Evolutionary conservation across 2,797 vertebrate genomes (phyloP).

Genomic region (Ficedula albicollis): DNA sequence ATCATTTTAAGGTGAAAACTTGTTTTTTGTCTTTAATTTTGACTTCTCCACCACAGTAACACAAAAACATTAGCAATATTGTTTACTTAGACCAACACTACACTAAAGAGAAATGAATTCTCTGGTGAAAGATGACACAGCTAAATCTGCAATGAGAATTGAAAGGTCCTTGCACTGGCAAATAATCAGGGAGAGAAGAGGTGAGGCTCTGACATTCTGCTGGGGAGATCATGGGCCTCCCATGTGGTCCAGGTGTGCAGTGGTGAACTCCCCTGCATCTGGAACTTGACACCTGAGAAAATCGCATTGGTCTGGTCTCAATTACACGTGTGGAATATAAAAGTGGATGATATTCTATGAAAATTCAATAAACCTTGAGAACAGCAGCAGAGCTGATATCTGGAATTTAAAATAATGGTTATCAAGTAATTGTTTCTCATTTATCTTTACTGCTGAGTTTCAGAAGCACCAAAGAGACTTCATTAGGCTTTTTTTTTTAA

Average conservation of each 20-base stretch:
- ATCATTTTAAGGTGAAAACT: not conserved
- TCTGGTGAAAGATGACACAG: not conserved
- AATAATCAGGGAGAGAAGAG: not conserved
- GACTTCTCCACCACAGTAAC: not conserved
- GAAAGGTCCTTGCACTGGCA: not conserved
- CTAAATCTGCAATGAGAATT: not conserved
- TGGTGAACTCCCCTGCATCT: not conserved
- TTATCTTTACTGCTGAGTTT: conserved; percentile 84
- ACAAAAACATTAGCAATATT: fast-evolving
- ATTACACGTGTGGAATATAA: not conserved
- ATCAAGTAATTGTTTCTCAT: conserved; percentile 86
- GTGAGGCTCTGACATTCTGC: not conserved
- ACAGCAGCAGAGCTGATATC: conserved; percentile 76
- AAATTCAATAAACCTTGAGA: conserved; percentile 79
- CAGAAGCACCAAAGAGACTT: conserved; percentile 81
- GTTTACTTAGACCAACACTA: fast-evolving
- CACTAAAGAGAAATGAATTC: not conserved
- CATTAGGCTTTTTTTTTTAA: conserved; percentile 80
- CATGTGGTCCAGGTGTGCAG: fast-evolving
- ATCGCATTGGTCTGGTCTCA: not conserved
- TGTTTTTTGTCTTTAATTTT: not conserved
- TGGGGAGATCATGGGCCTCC: fast-evolving
- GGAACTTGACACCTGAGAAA: not conserved
- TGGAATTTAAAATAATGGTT: conserved; percentile 86
- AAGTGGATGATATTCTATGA: conserved; percentile 65